phyloP scores from a whole-genome alignment of 92 coral and sea anemone genomes.

The Meandrina meandrites region DNA sequence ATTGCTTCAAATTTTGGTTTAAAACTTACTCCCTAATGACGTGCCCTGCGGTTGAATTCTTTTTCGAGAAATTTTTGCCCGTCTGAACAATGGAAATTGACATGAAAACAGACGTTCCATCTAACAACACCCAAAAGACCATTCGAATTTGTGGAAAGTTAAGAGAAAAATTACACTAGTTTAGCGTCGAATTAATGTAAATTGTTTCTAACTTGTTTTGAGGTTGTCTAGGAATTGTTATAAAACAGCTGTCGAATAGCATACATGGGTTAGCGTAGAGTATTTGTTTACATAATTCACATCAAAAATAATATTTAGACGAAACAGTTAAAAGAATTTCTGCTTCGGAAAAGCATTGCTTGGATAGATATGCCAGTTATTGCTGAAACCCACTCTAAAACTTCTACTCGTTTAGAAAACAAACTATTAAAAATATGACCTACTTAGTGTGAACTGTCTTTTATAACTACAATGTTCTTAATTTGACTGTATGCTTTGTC shows the following conservation, averaged over 20 bases:
- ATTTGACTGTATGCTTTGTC: background rate
- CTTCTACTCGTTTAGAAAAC: background rate
- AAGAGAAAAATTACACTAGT: constrained; percentile 11
- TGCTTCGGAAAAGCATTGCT: background rate
- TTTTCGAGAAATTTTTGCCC: constrained; percentile 72
- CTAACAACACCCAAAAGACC: constrained; percentile 49
- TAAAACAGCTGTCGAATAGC: constrained; percentile 30
- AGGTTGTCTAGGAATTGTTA: constrained; percentile 30
- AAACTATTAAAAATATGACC: background rate
- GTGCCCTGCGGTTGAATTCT: constrained; percentile 39
- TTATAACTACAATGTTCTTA: constrained; percentile 4
- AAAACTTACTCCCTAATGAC: background rate
- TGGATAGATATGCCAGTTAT: no score
- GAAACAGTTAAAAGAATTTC: constrained; percentile 5
- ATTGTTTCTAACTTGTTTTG: constrained; percentile 26
- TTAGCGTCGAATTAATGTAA: constrained; percentile 31
- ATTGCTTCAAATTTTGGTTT: constrained; percentile 10
- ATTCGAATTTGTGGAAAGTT: constrained; percentile 24
- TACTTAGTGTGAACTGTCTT: background rate
- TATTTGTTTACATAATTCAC: constrained; percentile 45
- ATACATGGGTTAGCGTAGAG: constrained; percentile 30
- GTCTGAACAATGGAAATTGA: constrained; percentile 91
- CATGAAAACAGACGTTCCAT: constrained; percentile 71
- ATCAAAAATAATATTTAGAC: constrained; percentile 10
- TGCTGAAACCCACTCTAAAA: background rate